Evolutionary conservation across 2,888 invertebrate genomes (phyloP).

Genomic region (Caradrina kadenii): DNA sequence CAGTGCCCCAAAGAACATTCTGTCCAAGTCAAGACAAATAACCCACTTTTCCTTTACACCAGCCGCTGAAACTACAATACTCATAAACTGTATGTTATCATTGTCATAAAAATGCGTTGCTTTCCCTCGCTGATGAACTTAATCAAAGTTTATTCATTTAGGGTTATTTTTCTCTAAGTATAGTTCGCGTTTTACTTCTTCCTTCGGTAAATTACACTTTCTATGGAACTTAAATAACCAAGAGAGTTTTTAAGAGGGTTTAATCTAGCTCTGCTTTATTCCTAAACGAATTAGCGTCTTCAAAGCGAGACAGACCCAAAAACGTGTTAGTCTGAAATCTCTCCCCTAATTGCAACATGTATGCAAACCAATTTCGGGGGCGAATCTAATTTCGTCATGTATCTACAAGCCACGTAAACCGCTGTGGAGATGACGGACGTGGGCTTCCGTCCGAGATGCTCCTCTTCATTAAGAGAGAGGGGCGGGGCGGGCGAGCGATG

Average conservation of each 20-base stretch:
- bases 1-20: constrained; percentile 28
- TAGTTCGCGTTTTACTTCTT: constrained; percentile 25
- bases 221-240: background rate
- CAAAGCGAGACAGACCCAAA: constrained; percentile 50
- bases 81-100: constrained; percentile 59
- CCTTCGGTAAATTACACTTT: background rate
- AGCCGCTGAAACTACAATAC: constrained; percentile 48
- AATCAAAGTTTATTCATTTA: constrained; percentile 61
- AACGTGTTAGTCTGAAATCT: constrained; percentile 42
- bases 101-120: constrained; percentile 51
- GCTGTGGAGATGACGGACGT: constrained; percentile 86
- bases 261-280: constrained; percentile 7
- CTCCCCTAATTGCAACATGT: constrained; percentile 70
- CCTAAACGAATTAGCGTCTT: constrained; percentile 37
- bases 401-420: constrained; percentile 80
- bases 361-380: constrained; percentile 80
- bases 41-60: constrained; percentile 41
- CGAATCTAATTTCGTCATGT: constrained; percentile 83
- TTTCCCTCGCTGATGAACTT: constrained; percentile 54
- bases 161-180: constrained; percentile 23
- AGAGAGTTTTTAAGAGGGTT: constrained; percentile 15
- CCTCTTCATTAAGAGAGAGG: constrained; percentile 86
- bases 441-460: constrained; percentile 82
- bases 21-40: constrained; percentile 35
- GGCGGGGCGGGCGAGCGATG: constrained; percentile 75